Conservation (phyloP, 2,888 invertebrate genomes). For the Aromia moschata region DNA sequence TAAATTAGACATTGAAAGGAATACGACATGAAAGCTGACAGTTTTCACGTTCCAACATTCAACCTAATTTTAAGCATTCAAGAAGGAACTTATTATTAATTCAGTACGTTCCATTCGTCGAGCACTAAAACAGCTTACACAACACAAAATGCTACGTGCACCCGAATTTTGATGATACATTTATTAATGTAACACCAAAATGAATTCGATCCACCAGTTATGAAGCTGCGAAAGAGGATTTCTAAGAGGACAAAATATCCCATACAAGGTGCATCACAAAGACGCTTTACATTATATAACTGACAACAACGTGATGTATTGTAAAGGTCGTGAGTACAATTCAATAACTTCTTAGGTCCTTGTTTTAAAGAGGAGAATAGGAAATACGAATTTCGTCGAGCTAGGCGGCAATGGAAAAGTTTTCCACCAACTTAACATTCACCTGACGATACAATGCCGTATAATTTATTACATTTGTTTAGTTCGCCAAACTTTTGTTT, state of each 20-base stretch:
- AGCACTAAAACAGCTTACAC: too few relatives aligned
- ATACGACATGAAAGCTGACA: too few relatives aligned
- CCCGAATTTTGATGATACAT: too few relatives aligned
- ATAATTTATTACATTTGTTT: constrained; percentile 55
- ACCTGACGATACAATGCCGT: constrained; percentile 49
- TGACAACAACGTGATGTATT: constrained; percentile 54
- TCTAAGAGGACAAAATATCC: constrained; percentile 30
- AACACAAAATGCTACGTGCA: neutral
- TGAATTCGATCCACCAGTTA: too few relatives aligned
- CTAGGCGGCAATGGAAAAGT: constrained; percentile 46
- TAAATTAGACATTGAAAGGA: too few relatives aligned
- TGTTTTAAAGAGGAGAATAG: constrained; percentile 49
- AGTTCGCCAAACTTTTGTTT: constrained; percentile 32
- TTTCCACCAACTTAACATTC: constrained; percentile 49
- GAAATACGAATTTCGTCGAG: constrained; percentile 53
- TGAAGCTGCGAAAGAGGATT: constrained; percentile 28
- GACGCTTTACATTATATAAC: constrained; percentile 52
- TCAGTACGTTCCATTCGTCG: too few relatives aligned
- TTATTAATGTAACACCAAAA: too few relatives aligned
- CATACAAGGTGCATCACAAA: constrained; percentile 51
- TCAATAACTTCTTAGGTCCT: constrained; percentile 48
- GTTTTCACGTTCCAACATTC: too few relatives aligned
- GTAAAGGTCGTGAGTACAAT: constrained; percentile 47
- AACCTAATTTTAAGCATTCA: too few relatives aligned
- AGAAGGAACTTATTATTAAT: too few relatives aligned